Evolutionary conservation across 2,888 invertebrate genomes (phyloP).

Genomic region (Deilephila elpenor): DNA sequence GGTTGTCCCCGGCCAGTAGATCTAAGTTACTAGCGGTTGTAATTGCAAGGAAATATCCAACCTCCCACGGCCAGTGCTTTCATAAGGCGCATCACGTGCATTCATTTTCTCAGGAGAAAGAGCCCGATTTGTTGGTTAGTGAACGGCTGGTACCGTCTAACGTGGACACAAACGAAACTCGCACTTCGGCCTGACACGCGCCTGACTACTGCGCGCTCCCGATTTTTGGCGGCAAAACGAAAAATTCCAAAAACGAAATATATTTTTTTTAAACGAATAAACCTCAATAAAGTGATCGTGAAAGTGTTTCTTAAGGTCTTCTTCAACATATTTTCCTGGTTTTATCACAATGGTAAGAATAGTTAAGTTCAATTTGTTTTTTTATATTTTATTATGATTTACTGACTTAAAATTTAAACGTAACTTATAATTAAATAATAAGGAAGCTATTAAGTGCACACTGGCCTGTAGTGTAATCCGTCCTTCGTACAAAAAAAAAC

Average conservation of each 20-base stretch:
- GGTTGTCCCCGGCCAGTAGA: neutral
- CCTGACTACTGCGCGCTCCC: slow-evolving; percentile 46
- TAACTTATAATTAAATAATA: too few species aligned
- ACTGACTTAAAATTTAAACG: too few species aligned
- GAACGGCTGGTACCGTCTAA: slow-evolving; percentile 56
- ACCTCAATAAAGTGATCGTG: slow-evolving; percentile 16
- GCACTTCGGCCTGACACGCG: slow-evolving; percentile 67
- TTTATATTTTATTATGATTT: neutral
- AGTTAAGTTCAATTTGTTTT: neutral
- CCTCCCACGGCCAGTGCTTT: slow-evolving; percentile 70
- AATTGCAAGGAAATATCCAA: slow-evolving; percentile 31
- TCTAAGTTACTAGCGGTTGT: slow-evolving; percentile 5
- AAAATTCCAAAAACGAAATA: slow-evolving; percentile 28
- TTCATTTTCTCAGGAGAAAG: slow-evolving; percentile 64
- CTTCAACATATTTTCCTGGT: neutral
- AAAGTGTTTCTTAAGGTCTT: neutral
- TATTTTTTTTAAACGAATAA: slow-evolving; percentile 22
- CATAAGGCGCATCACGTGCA: slow-evolving; percentile 69
- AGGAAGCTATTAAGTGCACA: too few species aligned
- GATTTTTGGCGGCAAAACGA: slow-evolving; percentile 63
- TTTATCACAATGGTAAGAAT: slow-evolving; percentile 23
- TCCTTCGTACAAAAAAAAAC: too few species aligned
- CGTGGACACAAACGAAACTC: slow-evolving; percentile 66
- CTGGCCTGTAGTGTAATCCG: too few species aligned
- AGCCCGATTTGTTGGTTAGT: slow-evolving; percentile 57